phyloP scores from a whole-genome alignment of 1,140 invertebrate species.

The Mya arenaria region DNA sequence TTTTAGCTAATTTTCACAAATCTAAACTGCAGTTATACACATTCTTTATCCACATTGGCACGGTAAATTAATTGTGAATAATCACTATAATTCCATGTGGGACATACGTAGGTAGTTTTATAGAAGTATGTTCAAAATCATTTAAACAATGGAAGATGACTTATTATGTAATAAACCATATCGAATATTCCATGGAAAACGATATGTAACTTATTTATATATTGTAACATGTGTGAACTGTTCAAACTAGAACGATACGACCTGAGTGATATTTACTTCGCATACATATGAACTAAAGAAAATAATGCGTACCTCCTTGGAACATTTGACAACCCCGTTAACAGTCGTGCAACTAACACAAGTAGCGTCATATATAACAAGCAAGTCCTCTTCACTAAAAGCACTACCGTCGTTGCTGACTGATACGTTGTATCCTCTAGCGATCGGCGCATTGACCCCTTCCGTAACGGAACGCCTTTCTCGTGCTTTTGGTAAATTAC shows the following conservation, averaged over 20 bases:
- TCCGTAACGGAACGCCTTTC: not conserved
- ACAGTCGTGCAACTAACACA: conserved; percentile 24
- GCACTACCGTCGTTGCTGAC: conserved; percentile 15
- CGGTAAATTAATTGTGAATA: too few relatives aligned
- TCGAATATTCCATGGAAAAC: not conserved
- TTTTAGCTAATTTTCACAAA: too few relatives aligned
- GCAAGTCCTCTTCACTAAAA: not conserved
- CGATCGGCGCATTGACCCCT: not conserved
- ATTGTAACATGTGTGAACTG: not conserved
- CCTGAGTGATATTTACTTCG: not conserved
- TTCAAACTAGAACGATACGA: not conserved
- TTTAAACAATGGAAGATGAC: too few relatives aligned
- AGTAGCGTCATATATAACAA: conserved; percentile 23
- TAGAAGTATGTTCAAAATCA: too few relatives aligned
- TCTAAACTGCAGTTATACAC: too few relatives aligned
- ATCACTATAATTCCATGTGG: too few relatives aligned
- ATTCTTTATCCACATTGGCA: too few relatives aligned
- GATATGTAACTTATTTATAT: too few relatives aligned
- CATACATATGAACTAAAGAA: not conserved
- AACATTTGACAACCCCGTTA: not conserved
- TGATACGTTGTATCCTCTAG: conserved; percentile 2
- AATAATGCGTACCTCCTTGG: not conserved
- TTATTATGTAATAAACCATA: too few relatives aligned
- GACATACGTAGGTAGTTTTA: too few relatives aligned
- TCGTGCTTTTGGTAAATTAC: not conserved